Evolutionary conservation across 1,140 invertebrate species (phyloP).

Genomic region (Camponotus pennsylvanicus): DNA sequence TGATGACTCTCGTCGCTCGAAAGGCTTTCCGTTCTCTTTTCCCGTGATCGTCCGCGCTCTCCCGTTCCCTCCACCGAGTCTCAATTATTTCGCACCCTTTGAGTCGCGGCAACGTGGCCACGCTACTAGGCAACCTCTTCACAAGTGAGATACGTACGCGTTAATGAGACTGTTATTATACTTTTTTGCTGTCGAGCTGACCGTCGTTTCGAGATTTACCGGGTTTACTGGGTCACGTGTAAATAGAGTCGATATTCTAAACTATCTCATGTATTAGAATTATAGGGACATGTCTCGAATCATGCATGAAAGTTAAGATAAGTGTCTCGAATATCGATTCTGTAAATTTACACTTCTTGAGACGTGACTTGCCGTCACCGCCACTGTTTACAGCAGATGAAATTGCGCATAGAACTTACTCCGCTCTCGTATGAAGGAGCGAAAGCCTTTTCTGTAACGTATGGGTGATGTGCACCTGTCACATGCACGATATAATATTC

Average conservation of each 20-base stretch:
- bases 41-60: constrained; percentile 20
- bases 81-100: constrained; percentile 74
- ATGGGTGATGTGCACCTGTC: constrained; percentile 69
- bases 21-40: constrained; percentile 45
- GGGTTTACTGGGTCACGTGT: constrained; percentile 75
- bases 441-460: constrained; percentile 44
- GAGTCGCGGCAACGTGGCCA: constrained; percentile 27
- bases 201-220: constrained; percentile 58
- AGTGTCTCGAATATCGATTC: neutral
- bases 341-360: constrained; percentile 32
- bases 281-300: neutral
- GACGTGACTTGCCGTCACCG: neutral
- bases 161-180: constrained; percentile 72
- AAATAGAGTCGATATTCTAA: constrained; percentile 65
- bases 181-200: constrained; percentile 60
- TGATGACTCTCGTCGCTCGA: constrained; percentile 15
- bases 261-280: constrained; percentile 2
- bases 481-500: constrained; percentile 48
- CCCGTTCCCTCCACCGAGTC: constrained; percentile 16
- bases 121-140: constrained; percentile 41
- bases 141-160: constrained; percentile 65
- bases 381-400: constrained; percentile 57
- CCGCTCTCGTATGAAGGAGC: constrained; percentile 49
- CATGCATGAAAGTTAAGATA: neutral
- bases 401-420: constrained; percentile 57